Evolutionary conservation across 2,797 vertebrate species (phyloP), one percentile per base, ranked within the genome.

Genomic region (Poecilia wingei): DNA sequence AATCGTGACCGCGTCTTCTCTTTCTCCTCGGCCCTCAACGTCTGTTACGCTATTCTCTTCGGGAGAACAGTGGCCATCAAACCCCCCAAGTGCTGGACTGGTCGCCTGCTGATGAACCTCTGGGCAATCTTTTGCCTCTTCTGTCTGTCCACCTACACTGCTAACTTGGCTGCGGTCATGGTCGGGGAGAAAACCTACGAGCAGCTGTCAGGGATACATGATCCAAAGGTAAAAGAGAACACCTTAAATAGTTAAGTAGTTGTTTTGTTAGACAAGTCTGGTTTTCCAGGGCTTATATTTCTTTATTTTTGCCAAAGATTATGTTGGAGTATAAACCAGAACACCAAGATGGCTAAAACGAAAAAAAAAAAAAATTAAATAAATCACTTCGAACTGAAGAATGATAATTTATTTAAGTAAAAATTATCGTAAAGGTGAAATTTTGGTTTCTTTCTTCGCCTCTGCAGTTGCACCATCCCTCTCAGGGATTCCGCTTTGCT

Each of bases 101-200:
- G 98, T 72, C 97, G 98, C 9, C 97, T 99, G 93, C 95, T 99
- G 84, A 99, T 99, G 98, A 99, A 99, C 84, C 97, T 99, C 5
- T 99, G 98, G 98, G 98, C 98, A 86, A 99, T 99, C 89, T 99
- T 99, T 93, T 99, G 98, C 91, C 95, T 99, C 78, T 98, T 99
- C 95, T 99, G 98, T 93, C 94, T 99, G 90, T 99, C 98, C 7
- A 99, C 97, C 0, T 99, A 99, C 92, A 99, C 98, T 0, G 98
- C 98, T 31, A 99, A 99, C 84, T 95, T 99, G 84, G 98, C 98
- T 72, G 98, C 98, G 8, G 98, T 99, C 85, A 99, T 99, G 98
- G 98, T 99, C 3, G 98, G 98, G 85, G 98, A 99, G 94, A 99
- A 99, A 94, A 99, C 98, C 76, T 99, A 98, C 39, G 98, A 99